Base-by-base conservation (phyloP, 2,797 vertebrate species). In the Acanthurus lineatus region DNA sequence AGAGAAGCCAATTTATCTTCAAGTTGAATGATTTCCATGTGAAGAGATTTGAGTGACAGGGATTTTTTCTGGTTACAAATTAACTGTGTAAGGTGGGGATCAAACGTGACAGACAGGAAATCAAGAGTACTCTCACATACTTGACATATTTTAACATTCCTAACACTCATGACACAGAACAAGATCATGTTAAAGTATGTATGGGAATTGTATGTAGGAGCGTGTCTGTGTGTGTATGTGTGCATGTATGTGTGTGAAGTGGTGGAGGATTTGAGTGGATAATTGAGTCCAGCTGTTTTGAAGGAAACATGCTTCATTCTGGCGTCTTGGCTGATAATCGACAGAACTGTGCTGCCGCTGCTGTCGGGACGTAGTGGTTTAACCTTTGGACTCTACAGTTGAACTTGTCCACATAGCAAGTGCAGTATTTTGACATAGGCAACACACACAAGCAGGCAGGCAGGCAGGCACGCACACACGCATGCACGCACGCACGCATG, bases 221-320 rank as follows among this genome's bases (percentile, higher is more conserved):
- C 67, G 58, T 12, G 63, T 28, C 71, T 63, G 59, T 78, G 79
- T 84, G 70, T 77, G 53, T 67, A 68, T 61, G 60, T 62, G 60
- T 63, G 49, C 66, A 62, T 28, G 72, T 62, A 58, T 77, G 77
- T 83, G 69, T 73, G 56, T 64, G 71, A 68, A 79, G 57, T 79
- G 79, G 67, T 86, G 54, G 52, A 80, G 73, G 83, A 85, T 87
- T 91, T 82, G 84, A 76, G 66, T 72, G 66, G 73, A 64, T 94
- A 92, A 95, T 92, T 92, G 89, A 89, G 57, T 79, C 86, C 94
- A 94, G 93, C 91, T 94, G 92, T 91, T 83, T 69, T 61, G 70
- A 68, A 76, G 74, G 54, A 79, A 65, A 42, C 67, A 42, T 54
- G 67, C 69, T 89, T 81, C 77, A 69, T 57, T 69, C 44, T 70